Base-by-base conservation (phyloP, 2,888 invertebrate genomes). In the Cerastis rubricosa region DNA sequence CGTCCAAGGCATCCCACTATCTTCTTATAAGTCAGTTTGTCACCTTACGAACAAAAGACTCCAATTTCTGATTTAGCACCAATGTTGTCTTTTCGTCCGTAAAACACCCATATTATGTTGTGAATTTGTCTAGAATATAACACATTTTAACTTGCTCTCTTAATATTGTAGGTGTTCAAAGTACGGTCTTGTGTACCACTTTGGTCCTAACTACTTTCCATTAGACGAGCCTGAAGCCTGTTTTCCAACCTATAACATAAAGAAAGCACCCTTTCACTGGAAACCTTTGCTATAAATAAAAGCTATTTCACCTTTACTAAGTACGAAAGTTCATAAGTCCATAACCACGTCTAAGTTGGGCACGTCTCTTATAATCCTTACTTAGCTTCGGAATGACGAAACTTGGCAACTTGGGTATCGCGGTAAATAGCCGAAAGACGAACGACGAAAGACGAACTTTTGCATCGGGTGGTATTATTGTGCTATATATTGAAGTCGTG, bases 331-430 rank as follows among this genome's bases (percentile, higher is more conserved):
- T 76, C 81, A 59, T 71, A 76, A 85, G 69, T 71, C 61, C 68
- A 69, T 78, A 85, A 85, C 83, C 71, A 66, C 49, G 61, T 19
- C 51, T 81, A 47, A 82, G 83, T 83, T 70, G 45, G 47, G 59
- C 83, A 66, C 84, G 74, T 78, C 78, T 85, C 61, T 72, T 71
- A 83, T 84, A 85, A 84, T 83, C 83, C 78, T 84, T 74, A 76
- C 78, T 80, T 71, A 76, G 69, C 76, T 77, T 35, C 29, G 76
- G 74, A 86, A 87, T 86, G 73, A 80, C 77, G 73, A 75, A 87
- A 87, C 81, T 86, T 86, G 35, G 51, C 12, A 65, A 73, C 59
- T 84, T 73, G n/a, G 67, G 70, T 47, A 25, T 40, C 71, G 29
- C 68, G 63, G 79, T 79, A 86, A 82, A 86, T 85, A 86, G 57